Conservation (phyloP, 2,113 vertebrate species). For the Chloropsis cyanopogon region DNA sequence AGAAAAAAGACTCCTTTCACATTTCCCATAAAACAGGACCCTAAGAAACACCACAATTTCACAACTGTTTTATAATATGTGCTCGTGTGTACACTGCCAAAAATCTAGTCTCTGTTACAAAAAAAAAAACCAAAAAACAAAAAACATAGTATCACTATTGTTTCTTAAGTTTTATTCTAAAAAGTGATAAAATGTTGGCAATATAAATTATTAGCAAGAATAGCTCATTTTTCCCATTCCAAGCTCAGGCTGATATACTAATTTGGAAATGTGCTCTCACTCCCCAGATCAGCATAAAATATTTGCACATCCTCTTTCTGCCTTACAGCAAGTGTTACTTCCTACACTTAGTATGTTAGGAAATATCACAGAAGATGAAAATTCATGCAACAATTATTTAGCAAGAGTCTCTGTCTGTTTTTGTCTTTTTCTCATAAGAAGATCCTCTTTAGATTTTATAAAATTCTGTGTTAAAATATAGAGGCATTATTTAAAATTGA, state of each 20-base stretch:
- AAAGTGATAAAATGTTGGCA: not conserved
- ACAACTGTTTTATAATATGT: not conserved
- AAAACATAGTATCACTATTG: not conserved
- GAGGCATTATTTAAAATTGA: not conserved
- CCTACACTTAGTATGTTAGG: not conserved
- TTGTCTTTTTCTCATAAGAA: not conserved
- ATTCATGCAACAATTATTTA: not conserved
- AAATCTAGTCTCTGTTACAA: not conserved
- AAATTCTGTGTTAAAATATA: conserved; percentile 37
- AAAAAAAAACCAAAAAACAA: too few relatives aligned
- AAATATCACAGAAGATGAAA: conserved; percentile 1
- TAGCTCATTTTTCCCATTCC: not conserved
- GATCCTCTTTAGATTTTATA: not conserved
- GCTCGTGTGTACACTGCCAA: not conserved
- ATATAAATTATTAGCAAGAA: not conserved
- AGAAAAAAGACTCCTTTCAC: rapidly evolving
- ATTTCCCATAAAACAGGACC: not conserved
- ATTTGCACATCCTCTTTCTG: conserved; percentile 41
- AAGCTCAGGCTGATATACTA: not conserved
- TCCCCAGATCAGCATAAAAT: not conserved
- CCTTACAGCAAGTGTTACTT: not conserved
- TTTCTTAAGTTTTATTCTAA: not conserved
- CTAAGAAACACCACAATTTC: not conserved
- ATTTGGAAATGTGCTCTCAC: not conserved
- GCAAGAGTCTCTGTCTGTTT: not conserved